phyloP scores from a whole-genome alignment of 2,113 vertebrate species.

The Ciconia maguari region DNA sequence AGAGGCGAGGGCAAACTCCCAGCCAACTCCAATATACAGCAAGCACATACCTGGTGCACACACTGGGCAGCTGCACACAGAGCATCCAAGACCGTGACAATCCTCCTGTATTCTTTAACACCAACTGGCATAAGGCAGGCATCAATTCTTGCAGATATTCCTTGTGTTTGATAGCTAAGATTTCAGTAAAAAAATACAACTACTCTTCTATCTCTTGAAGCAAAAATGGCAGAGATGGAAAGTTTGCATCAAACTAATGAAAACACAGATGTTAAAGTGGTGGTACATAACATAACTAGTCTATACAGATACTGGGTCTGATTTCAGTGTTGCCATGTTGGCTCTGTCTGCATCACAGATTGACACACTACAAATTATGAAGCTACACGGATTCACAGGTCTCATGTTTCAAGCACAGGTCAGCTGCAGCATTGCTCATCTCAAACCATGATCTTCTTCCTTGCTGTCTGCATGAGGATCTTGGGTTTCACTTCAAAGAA shows the following conservation, averaged over 20 bases:
- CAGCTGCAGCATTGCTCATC: background rate
- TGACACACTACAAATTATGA: background rate
- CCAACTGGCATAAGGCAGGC: background rate
- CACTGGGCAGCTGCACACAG: background rate
- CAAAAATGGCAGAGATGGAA: background rate
- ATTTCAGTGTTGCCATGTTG: rapidly evolving
- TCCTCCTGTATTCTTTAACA: background rate
- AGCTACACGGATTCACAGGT: background rate
- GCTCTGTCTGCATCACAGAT: background rate
- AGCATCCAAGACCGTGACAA: background rate
- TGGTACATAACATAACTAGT: background rate
- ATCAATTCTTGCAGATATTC: background rate
- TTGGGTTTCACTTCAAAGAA: background rate
- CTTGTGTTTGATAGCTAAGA: background rate
- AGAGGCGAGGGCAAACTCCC: background rate
- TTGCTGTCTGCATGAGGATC: background rate
- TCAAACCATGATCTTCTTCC: background rate
- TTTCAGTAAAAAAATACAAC: background rate
- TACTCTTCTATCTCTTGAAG: background rate
- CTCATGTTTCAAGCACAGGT: background rate
- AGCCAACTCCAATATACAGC: background rate
- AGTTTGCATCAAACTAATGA: background rate
- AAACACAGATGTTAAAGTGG: background rate
- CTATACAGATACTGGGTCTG: background rate
- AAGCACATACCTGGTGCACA: background rate